Conservation (phyloP, 2,113 vertebrate species). For the Megatriorchis doriae region DNA sequence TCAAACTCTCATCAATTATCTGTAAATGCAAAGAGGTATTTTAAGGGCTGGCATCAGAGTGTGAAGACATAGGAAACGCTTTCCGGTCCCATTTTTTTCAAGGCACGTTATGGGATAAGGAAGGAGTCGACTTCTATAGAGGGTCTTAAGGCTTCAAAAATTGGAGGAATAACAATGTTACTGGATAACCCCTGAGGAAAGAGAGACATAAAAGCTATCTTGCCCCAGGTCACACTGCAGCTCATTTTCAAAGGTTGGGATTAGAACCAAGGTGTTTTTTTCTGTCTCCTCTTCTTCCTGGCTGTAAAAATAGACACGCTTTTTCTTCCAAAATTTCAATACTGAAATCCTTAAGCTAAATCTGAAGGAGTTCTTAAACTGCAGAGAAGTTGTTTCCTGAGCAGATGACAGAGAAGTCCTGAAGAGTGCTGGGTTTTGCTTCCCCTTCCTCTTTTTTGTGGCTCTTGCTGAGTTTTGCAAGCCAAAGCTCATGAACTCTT, state of each 20-base stretch:
- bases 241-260: background rate
- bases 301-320: background rate
- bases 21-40: background rate
- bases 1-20: background rate
- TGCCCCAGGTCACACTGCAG: background rate
- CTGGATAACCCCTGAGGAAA: background rate
- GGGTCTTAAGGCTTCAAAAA: background rate
- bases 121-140: background rate
- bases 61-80: background rate
- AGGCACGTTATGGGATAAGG: background rate
- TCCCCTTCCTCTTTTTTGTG: constrained; percentile 8
- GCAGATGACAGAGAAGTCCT: background rate
- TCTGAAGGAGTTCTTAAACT: background rate
- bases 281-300: background rate
- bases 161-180: background rate
- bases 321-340: background rate
- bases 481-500: background rate
- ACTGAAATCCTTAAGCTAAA: background rate
- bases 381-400: background rate
- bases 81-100: background rate
- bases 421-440: background rate
- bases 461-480: background rate
- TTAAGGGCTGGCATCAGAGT: background rate
- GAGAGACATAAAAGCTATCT: background rate
- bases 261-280: background rate